Evolutionary conservation across 2,888 invertebrate genomes (phyloP).

Genomic region (Allophyes oxyacanthae): DNA sequence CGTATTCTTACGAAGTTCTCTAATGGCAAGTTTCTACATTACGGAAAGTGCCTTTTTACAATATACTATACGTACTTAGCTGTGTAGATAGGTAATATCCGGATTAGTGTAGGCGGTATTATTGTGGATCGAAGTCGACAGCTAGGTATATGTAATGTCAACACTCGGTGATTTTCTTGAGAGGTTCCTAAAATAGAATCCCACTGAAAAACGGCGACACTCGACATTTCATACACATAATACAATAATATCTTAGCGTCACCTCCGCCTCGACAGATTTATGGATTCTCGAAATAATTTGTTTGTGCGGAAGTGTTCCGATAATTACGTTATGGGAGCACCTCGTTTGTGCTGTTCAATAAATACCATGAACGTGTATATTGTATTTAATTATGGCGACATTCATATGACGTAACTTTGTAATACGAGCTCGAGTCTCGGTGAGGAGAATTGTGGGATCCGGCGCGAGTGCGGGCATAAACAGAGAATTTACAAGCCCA

Average conservation of each 20-base stretch:
- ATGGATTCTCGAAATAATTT: conserved; percentile 23
- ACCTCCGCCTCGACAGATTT: not conserved
- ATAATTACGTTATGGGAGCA: conserved; percentile 37
- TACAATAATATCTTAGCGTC: conserved; percentile 24
- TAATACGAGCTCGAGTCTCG: conserved; percentile 56
- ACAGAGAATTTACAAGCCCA: conserved; percentile 72
- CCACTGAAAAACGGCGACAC: conserved; percentile 47
- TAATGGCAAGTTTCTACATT: conserved; percentile 52
- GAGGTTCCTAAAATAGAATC: conserved; percentile 56
- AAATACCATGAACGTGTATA: conserved; percentile 38
- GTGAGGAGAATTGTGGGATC: conserved; percentile 59
- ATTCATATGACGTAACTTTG: conserved; percentile 57
- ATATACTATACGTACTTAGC: not conserved
- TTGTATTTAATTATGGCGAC: conserved; percentile 62
- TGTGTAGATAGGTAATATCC: conserved; percentile 1
- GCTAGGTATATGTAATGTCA: conserved; percentile 56
- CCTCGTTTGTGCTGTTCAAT: conserved; percentile 24
- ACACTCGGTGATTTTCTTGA: conserved; percentile 33
- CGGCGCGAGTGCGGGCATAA: conserved; percentile 65
- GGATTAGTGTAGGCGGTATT: conserved; percentile 26
- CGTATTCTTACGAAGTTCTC: conserved; percentile 57
- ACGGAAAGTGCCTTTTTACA: conserved; percentile 35
- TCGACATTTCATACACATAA: conserved; percentile 43
- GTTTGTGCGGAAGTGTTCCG: conserved; percentile 22
- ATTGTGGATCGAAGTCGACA: conserved; percentile 34